These are phyloP conservation scores for Dryococelus australis DNA, from an alignment of 2,888 invertebrate genomes.

Conservation along the genomic window DNA sequence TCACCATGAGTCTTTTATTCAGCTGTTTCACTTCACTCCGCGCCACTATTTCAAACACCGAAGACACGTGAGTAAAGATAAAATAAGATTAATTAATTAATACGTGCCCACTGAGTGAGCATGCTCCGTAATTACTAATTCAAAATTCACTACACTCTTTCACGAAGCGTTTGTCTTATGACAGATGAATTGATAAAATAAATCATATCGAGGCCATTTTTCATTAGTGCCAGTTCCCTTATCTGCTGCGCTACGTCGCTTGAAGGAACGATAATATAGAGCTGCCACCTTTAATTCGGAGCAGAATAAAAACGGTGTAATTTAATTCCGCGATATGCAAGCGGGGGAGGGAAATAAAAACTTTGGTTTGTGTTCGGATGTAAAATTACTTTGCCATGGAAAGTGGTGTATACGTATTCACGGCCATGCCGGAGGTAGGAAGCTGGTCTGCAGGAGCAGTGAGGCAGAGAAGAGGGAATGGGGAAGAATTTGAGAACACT, in stretches of 20 bases:
- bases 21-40: too few species aligned
- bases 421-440: not conserved
- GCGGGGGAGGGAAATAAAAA: constrained; percentile 16
- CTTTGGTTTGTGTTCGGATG: not conserved
- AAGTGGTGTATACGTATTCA: constrained; percentile 3
- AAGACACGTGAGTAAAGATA: too few species aligned
- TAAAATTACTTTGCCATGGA: constrained; percentile 1
- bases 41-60: too few species aligned
- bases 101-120: too few species aligned
- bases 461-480: not conserved
- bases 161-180: too few species aligned
- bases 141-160: too few species aligned
- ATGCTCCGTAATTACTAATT: too few species aligned
- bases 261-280: not conserved
- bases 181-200: too few species aligned
- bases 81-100: too few species aligned
- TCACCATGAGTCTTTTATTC: too few species aligned
- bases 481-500: not conserved
- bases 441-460: not conserved
- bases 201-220: too few species aligned
- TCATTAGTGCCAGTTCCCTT: too few species aligned
- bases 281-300: not conserved
- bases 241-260: not conserved
- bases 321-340: not conserved
- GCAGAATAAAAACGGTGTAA: not conserved